These are phyloP conservation scores for Microhierax caerulescens DNA, from an alignment of 2,797 vertebrate species.

Conservation along the genomic window DNA sequence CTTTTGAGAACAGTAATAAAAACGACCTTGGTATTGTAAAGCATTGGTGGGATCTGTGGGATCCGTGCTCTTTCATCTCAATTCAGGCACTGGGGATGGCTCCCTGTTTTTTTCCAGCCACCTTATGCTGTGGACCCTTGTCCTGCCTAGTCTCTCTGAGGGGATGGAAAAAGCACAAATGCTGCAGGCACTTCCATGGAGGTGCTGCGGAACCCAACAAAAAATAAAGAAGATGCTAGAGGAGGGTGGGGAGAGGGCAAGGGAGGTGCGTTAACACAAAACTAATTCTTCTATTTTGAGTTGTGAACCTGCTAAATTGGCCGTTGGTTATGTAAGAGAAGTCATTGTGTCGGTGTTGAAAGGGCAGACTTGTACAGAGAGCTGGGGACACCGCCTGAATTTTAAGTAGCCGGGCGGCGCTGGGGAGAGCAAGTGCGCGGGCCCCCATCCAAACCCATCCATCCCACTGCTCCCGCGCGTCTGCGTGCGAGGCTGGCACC, in stretches of 20 bases:
- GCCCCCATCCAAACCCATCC: slow-evolving; percentile 60
- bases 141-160: neutral
- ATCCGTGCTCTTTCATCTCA: neutral
- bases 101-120: neutral
- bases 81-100: neutral
- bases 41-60: neutral
- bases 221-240: neutral
- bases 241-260: neutral
- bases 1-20: neutral
- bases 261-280: neutral
- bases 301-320: slow-evolving; percentile 37
- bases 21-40: neutral
- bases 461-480: slow-evolving; percentile 61
- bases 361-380: slow-evolving; percentile 56
- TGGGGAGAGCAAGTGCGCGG: neutral
- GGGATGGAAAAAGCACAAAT: neutral
- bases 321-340: slow-evolving; percentile 65
- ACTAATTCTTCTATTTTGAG: slow-evolving; percentile 12
- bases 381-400: slow-evolving; percentile 42
- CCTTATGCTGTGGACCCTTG: neutral
- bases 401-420: slow-evolving; percentile 26
- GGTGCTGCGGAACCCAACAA: neutral
- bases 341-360: slow-evolving; percentile 52
- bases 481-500: neutral
- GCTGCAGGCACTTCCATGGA: neutral